Evolutionary conservation across 2,797 vertebrate genomes (phyloP).

Genomic region (Poecilia wingei): DNA sequence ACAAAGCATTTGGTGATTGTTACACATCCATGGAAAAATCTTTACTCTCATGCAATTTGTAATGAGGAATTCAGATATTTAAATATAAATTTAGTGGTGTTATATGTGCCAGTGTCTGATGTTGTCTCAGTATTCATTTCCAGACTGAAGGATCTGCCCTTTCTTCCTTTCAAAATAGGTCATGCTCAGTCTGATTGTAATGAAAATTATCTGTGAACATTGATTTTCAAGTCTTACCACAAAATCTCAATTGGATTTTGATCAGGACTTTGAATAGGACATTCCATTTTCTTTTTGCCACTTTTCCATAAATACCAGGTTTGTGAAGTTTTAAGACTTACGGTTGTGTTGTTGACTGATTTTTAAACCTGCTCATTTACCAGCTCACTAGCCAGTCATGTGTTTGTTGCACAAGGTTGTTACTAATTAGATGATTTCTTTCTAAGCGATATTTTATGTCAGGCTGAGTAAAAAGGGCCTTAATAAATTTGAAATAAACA

Average conservation of each 20-base stretch:
- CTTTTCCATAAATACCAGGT: background rate
- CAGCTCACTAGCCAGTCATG: background rate
- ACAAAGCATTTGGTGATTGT: background rate
- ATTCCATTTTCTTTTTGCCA: background rate
- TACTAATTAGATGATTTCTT: background rate
- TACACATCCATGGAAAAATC: background rate
- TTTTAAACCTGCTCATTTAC: background rate
- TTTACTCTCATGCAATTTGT: background rate
- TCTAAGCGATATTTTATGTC: background rate
- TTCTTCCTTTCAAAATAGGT: background rate
- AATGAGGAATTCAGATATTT: background rate
- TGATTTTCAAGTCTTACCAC: background rate
- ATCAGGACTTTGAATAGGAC: background rate
- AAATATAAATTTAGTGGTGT: background rate
- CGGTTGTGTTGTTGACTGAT: background rate
- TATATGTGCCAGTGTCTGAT: background rate
- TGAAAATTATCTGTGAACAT: background rate
- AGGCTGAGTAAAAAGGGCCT: background rate
- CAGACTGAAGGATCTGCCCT: background rate
- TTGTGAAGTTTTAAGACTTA: background rate
- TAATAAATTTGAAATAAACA: background rate
- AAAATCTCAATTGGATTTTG: background rate
- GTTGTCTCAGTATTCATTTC: background rate
- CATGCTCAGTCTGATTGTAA: background rate
- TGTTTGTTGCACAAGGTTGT: background rate